Base-by-base conservation (phyloP, 2,797 vertebrate species). In the Tragopan temminckii region DNA sequence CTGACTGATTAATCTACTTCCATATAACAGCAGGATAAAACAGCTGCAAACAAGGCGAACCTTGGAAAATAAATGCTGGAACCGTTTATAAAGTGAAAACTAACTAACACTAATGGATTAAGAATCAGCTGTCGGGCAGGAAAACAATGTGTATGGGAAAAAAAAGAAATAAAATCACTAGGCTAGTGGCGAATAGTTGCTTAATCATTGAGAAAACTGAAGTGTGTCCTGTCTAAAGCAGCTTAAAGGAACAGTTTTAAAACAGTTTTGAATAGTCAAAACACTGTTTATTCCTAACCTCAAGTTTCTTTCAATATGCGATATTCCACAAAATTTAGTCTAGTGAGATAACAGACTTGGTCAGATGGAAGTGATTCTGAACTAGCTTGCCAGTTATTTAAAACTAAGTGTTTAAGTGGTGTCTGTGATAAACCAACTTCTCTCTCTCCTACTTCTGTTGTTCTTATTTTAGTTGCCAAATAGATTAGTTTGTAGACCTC, bases 1-100 rank as follows among this genome's bases (percentile, higher is more conserved):
- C 83, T 76, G 64, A 62, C 79, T 53, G 94, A 93, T 96, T 82
- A 96, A 93, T 92, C 82, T 86, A 80, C 79, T 88, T 88, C 77
- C 83, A 64, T 69, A 55, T 27, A 86, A 94, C 76, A 91, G 91
- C 85, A 91, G 89, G 38, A 86, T 90, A 92, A 96, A 94, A 94
- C 88, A 94, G 92, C 91, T 97, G 93, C 91, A 86, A 86, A 94
- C 89, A 97, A 95, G 70, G 45, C 82, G 83, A 93, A 83, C 5
- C 13, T 85, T 89, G 69, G 88, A 92, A 94, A 80, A 80, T 48
- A 93, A 94, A 92, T 31, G 43, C 74, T 97, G 93, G 94, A 97
- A 97, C 95, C 45, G 93, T 90, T 97, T 95, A 94, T 82, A 89
- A 85, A 88, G 63, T 87, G 88, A 93, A 89, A 96, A 68, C 91